A percentile compares a stretch with the other conserved stretches of the same genome.
Evolutionary conservation across 2,113 vertebrate species (phyloP).

Genomic region (Scortum barcoo): DNA sequence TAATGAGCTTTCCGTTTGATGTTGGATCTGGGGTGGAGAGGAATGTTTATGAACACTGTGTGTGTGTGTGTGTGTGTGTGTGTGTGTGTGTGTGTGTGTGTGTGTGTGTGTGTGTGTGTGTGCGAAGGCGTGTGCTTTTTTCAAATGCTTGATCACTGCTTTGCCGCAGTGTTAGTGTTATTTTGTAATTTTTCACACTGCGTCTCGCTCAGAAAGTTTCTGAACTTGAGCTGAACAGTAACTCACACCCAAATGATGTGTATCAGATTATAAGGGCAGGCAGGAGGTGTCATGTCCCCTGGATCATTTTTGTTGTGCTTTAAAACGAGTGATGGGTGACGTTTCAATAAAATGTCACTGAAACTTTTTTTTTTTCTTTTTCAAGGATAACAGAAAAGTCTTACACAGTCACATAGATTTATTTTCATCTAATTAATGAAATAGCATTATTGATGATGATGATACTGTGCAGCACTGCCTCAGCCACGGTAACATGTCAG

Average conservation of each 20-base stretch:
- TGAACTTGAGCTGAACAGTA: background rate
- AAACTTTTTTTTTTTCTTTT: background rate
- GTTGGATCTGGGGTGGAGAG: conserved; percentile 20
- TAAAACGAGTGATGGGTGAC: background rate
- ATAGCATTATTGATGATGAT: background rate
- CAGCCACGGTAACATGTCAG: too few species aligned
- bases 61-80: background rate
- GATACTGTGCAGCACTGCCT: background rate
- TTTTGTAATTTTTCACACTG: background rate
- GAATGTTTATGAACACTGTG: background rate
- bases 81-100: too few species aligned
- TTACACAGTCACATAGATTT: background rate
- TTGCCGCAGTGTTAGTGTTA: background rate
- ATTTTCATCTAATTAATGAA: background rate
- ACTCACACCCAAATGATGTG: background rate
- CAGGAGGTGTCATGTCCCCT: background rate
- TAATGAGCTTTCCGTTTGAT: conserved; percentile 38
- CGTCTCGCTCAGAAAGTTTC: background rate
- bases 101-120: background rate
- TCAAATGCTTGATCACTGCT: background rate
- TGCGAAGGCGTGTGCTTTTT: too few species aligned
- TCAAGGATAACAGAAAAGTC: background rate
- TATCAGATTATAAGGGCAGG: conserved; percentile 13
- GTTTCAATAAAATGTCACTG: background rate
- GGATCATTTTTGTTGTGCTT: conserved; percentile 3